A percentile compares a stretch with the other conserved stretches of the same genome.
These are phyloP conservation scores for Ctenochaetus hawaiiensis DNA, from an alignment of 2,797 vertebrate species.

Conservation along the genomic window DNA sequence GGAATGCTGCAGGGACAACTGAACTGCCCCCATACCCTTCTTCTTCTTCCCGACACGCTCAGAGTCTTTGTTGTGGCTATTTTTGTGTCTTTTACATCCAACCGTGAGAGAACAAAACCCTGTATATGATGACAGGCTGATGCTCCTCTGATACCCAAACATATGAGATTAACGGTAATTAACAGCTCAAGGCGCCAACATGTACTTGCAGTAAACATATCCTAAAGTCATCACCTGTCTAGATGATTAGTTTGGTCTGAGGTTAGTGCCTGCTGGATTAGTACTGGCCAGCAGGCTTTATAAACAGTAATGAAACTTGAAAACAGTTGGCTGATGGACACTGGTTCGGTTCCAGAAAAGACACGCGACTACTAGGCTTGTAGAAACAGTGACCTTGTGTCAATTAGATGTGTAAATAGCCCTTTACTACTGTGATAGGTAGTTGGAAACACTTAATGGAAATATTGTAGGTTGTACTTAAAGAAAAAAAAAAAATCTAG, in stretches of 20 bases:
- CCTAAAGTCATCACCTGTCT: conserved; percentile 69
- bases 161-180: conserved; percentile 40
- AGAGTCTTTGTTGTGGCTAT: conserved; percentile 54
- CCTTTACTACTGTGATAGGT: not conserved
- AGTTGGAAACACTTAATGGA: not conserved
- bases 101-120: conserved; percentile 23
- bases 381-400: conserved; percentile 43
- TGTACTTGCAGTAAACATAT: conserved; percentile 58
- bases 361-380: conserved; percentile 34
- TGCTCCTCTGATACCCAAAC: conserved; percentile 5
- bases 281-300: conserved; percentile 39
- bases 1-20: conserved; percentile 39
- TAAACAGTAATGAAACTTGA: conserved; percentile 74
- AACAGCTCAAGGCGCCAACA: conserved; percentile 28
- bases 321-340: conserved; percentile 60
- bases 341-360: conserved; percentile 63
- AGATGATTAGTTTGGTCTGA: conserved; percentile 50
- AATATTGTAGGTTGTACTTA: not conserved
- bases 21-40: not conserved
- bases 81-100: conserved; percentile 28
- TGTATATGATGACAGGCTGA: conserved; percentile 1
- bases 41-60: conserved; percentile 27
- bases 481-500: not conserved
- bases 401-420: conserved; percentile 47
- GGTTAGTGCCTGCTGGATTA: conserved; percentile 28